Evolutionary conservation across 2,113 vertebrate genomes (phyloP).

Genomic region (Hippocampus comes): DNA sequence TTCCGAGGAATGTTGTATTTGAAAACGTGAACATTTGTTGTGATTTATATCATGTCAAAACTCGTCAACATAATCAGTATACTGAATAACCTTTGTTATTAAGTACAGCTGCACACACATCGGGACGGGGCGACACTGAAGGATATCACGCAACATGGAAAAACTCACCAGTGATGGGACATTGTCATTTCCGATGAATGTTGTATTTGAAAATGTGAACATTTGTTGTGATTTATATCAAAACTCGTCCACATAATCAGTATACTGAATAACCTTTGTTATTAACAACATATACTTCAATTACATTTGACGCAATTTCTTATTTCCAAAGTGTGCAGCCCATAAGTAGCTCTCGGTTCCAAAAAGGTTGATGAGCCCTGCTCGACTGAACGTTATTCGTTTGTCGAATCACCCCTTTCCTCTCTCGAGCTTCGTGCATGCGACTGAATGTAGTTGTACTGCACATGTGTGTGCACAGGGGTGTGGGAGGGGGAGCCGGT

Average conservation of each 20-base stretch:
- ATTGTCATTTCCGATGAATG: neutral
- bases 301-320: neutral
- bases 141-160: too few relatives aligned
- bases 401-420: neutral
- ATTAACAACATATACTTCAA: neutral
- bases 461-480: slow-evolving; percentile 7
- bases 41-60: neutral
- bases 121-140: too few relatives aligned
- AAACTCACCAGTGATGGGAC: neutral
- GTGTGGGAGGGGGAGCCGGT: slow-evolving; percentile 13
- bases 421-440: slow-evolving; percentile 16
- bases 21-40: neutral
- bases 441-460: slow-evolving; percentile 8
- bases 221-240: neutral
- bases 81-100: neutral
- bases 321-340: neutral
- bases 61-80: neutral
- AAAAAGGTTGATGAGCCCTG: neutral
- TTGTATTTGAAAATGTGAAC: neutral
- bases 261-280: neutral
- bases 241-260: neutral
- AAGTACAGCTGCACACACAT: too few relatives aligned
- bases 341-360: neutral
- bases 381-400: neutral
- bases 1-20: neutral